Evolutionary conservation across 23 tunicate species (phyloP).

Genomic region (Halocynthia roretzi): DNA sequence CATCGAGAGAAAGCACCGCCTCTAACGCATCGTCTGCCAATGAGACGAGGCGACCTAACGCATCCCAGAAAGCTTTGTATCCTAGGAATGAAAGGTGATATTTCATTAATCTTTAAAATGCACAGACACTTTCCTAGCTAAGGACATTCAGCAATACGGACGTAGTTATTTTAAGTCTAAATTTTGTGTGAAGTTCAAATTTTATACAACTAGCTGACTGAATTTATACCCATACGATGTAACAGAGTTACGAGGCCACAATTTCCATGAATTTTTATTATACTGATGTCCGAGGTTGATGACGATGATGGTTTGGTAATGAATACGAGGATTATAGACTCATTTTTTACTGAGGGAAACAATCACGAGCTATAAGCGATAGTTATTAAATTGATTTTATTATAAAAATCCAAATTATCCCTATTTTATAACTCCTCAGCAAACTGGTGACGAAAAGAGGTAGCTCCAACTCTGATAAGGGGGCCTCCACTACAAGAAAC

Average conservation of each 20-base stretch:
- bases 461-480: slow-evolving; percentile 60
- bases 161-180: too few relatives aligned
- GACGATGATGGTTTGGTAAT: too few relatives aligned
- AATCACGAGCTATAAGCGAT: too few relatives aligned
- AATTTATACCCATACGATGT: too few relatives aligned
- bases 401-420: not conserved
- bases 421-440: not conserved
- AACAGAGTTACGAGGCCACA: too few relatives aligned
- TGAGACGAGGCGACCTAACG: slow-evolving; percentile 23
- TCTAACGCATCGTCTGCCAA: slow-evolving; percentile 31
- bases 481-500: not conserved
- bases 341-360: too few relatives aligned
- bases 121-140: not conserved
- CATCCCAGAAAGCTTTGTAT: slow-evolving; percentile 35
- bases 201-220: too few relatives aligned
- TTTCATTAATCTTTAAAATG: not conserved
- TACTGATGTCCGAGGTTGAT: too few relatives aligned
- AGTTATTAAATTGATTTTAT: not conserved
- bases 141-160: too few relatives aligned
- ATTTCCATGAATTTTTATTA: too few relatives aligned
- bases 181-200: too few relatives aligned
- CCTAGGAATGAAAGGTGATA: slow-evolving; percentile 54
- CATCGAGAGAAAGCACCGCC: slow-evolving; percentile 53
- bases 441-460: slow-evolving; percentile 60
- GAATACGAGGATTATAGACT: too few relatives aligned